Evolutionary conservation across 2,888 invertebrate species (phyloP), one percentile per base, ranked within the genome.

Genomic region (Dioctria linearis): DNA sequence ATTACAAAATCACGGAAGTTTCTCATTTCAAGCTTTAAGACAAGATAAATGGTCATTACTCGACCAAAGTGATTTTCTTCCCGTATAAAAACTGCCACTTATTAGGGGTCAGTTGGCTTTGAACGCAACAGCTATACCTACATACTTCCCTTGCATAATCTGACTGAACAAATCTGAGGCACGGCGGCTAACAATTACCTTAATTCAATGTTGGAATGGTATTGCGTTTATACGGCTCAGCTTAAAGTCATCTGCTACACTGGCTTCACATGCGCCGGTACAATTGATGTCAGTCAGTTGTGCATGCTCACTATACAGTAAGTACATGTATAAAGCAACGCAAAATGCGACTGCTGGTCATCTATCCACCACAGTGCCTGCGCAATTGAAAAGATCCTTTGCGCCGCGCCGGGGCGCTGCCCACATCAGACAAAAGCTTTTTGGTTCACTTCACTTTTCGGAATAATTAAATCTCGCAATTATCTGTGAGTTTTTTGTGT

Each of bases 21-120:
- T 25, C 25, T 25, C 25, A 25, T 25, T 25, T 25, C 25, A 25
- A 57, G 57, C 40, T 57, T 9, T 54, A 73, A 73, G 73, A 73
- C 73, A 73, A 39, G 57, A 73, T 73, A 73, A 73, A 57, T 73
- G 73, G 57, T 43, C 73, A 73, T 73, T 73, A 73, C 73, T 11
- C n/a, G 57, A 51, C 43, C 40, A 51, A 73, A 73, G 42, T 57
- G 61, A 61, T 61, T 61, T 61, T 61, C 61, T 61, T n/a, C 40
- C 57, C 59, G 73, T 42, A 73, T 73, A 73, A 73, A 73, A 73
- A 73, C 73, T 40, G 59, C 59, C 54, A 73, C 73, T 73, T 73
- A 25, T 25, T 25, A 73, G 40, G 73, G 73, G 73, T 73, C 73
- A 73, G 57, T 59, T 42, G 42, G 40, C 25, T 25, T 49, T 39